Base-by-base conservation (phyloP, 2,797 vertebrate species). In the Sebastes diaconus region DNA sequence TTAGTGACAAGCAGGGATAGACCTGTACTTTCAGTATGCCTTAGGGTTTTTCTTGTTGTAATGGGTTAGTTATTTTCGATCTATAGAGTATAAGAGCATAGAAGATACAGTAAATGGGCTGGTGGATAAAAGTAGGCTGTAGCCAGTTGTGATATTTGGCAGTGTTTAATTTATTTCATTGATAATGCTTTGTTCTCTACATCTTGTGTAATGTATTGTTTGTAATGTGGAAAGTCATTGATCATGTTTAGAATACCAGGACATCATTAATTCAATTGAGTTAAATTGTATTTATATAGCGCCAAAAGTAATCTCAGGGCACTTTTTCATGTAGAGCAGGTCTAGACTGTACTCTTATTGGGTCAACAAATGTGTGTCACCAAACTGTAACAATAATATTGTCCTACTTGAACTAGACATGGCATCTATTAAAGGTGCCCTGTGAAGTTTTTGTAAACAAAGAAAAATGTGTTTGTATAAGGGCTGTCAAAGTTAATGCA, bases 1-100 rank as follows among this genome's bases (percentile, higher is more conserved):
- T 73, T 68, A 10, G 36, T 84, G 72, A 91, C 75, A 79, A 55
- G 52, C 8, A 58, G 6, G 29, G 25, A 5, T 16, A 54, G 20
- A 58, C 30, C 64, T 67, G 57, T 16, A 20, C 69, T 72, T 71
- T 27, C 57, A 54, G 22, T 18, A 4, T 25, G 9, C 55, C 9
- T 54, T 5, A 1, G 20, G 11, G n/a, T 50, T 77, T 60, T n/a
- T 1, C 13, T 65, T 8, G 5, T 24, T 11, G 11, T 16, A 68
- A 12, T 66, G 30, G 20, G 52, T 27, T 1, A 54, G 5, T 57
- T 68, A 11, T 42, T 58, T 4, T 63, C 8, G 2, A 11, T 46
- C 18, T 22, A 25, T 12, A 1, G 0, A 58, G 25, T 30, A 2
- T 13, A 18, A 54, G 16, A 30, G 18, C 6, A 61, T 20, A 6